Evolutionary conservation across 2,888 invertebrate genomes (phyloP).

Genomic region (Pristionchus japonicus): DNA sequence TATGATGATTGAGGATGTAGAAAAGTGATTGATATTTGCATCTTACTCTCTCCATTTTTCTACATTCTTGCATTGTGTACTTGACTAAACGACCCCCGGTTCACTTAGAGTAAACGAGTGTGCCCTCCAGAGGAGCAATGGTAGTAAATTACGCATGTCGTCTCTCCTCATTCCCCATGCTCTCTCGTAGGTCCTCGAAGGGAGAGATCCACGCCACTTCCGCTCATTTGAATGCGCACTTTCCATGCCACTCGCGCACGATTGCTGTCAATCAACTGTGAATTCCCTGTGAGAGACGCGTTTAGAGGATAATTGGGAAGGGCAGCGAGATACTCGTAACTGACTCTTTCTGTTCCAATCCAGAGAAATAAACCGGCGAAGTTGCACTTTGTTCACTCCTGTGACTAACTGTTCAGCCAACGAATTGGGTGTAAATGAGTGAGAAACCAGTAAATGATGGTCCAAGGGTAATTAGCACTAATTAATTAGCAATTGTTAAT

Average conservation of each 20-base stretch:
- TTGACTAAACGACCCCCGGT: not conserved
- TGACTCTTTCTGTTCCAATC: not conserved
- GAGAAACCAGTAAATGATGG: too few relatives aligned
- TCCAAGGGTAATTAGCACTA: not conserved
- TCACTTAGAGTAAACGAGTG: not conserved
- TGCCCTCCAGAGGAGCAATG: too few relatives aligned
- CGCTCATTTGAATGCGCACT: constrained; percentile 7
- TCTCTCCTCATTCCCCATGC: too few relatives aligned
- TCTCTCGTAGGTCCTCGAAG: not conserved
- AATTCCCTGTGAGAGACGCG: not conserved
- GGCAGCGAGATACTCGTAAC: not conserved
- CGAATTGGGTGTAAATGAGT: not conserved
- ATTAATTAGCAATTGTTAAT: not conserved
- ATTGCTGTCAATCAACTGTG: not conserved
- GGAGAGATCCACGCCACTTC: not conserved
- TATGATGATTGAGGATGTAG: constrained; percentile 73
- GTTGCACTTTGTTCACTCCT: not conserved
- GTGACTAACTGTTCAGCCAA: not conserved
- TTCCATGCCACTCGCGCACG: not conserved
- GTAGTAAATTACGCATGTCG: not conserved
- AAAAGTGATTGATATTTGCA: constrained; percentile 59
- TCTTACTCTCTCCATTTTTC: not conserved
- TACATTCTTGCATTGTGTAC: too few relatives aligned
- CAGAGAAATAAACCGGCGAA: not conserved
- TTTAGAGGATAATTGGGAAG: constrained; percentile 18